Evolutionary conservation across 2,888 invertebrate genomes (phyloP), one percentile per base, ranked within the genome.

Genomic region (Hyalella azteca): DNA sequence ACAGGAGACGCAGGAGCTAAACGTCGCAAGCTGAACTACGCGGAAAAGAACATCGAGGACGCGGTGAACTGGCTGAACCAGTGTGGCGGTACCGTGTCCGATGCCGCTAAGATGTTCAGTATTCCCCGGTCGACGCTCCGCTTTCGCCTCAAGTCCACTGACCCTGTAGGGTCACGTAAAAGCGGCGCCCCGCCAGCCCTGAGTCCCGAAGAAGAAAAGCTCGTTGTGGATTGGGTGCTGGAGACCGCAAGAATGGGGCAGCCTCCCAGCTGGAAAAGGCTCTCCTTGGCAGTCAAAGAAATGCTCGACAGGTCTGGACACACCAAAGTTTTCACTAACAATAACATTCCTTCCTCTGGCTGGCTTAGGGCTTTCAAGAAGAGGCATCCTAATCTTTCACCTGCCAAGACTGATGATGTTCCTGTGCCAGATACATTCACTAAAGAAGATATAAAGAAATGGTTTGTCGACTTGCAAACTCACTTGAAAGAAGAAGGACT

Each of bases 241-340:
- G 75, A 75, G 45, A 75, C 75, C 13, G 75, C 75, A 2, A 75
- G 75, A 22, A 75, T 75, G 45, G 75, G 75, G n/a, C 75, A 75
- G 29, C 75, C 75, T 41, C 75, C 45, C 29, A 75, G 75, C 75
- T 75, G 75, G 75, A 75, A 45, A 41, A 45, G 75, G 22, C 45
- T 75, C 2, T 75, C 75, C 45, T 41, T 75, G 11, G 75, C 75
- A 19, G 75, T 75, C 41, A 75, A 75, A 39, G 75, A 75, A 75
- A 75, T 75, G 75, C 75, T 75, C n/a, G 75, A 75, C 45, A 13
- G 75, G 22, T 75, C 75, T 4, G 75, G 75, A 26, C 75, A 75
- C 45, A 75, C 75, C 26, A 75, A 75, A 75, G 75, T 75, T 13
- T 75, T 75, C n/a, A 45, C 75, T 19, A 75, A 75, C 45, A 75